These are phyloP conservation scores for Babylonia areolata DNA, from an alignment of 1,140 invertebrate species.

Conservation along the genomic window DNA sequence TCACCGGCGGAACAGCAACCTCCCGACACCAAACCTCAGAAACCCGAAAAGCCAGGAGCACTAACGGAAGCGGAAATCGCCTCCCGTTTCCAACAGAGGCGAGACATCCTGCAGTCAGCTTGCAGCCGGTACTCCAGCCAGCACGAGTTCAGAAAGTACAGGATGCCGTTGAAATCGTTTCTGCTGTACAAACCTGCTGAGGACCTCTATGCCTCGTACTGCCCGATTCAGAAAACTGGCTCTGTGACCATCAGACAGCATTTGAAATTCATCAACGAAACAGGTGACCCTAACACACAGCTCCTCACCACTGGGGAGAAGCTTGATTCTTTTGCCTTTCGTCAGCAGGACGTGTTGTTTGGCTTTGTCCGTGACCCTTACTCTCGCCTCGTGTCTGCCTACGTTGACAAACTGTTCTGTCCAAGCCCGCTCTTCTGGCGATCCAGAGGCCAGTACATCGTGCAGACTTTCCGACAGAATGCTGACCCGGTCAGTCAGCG, in stretches of 20 bases:
- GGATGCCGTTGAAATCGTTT: not conserved
- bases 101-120: not conserved
- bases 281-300: not conserved
- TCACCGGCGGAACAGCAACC: not conserved
- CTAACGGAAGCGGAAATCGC: not conserved
- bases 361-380: constrained; percentile 30
- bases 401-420: not conserved
- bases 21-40: not conserved
- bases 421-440: not conserved
- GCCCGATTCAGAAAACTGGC: not conserved
- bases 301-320: too few relatives aligned
- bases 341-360: not conserved
- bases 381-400: not conserved
- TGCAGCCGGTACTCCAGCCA: not conserved
- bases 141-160: not conserved
- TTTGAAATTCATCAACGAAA: not conserved
- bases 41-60: not conserved
- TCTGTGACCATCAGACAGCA: not conserved
- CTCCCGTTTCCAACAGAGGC: not conserved
- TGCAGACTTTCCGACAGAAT: constrained; percentile 51
- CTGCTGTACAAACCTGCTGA: not conserved
- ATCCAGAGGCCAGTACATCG: constrained; percentile 52
- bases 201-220: not conserved
- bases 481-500: constrained; percentile 41
- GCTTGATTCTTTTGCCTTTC: not conserved